Base-by-base conservation (phyloP, 92 coral and sea anemone genomes). In the Pocillopora grandis region DNA sequence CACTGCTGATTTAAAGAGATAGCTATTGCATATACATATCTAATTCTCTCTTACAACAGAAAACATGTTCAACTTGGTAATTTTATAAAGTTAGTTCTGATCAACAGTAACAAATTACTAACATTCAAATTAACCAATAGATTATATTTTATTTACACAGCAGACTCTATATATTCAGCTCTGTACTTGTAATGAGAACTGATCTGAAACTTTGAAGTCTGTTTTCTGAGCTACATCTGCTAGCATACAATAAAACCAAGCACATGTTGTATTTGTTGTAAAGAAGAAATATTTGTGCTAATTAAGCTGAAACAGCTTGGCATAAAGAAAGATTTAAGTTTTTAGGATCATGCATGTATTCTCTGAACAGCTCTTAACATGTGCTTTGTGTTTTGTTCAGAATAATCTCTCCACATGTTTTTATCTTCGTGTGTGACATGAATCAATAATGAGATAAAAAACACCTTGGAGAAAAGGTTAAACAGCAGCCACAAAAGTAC, bases 351-450 rank as follows among this genome's bases (percentile, higher is more conserved):
- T 36, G 75, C 75, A 35, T 33, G 18, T 59, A 70, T 70, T 36
- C n/a, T 20, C 37, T 66, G 70, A 66, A 23, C 37, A 66, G 70
- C n/a, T 21, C 9, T 12, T n/a, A 27, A 9, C 55, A 49, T 68
- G 63, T 42, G 75, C 55, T 16, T 42, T 17, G 20, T 35, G 42
- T 55, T 67, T 68, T 68, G 66, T 70, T 80, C 66, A 31, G 76
- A 37, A 69, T 67, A 70, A 70, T 59, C 85, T 59, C 18, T 12
- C 69, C 85, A 71, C 77, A 81, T 37, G 77, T 52, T 20, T 64
- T 35, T 33, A 59, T 56, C 65, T 21, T 80, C 18, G 62, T 58
- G 59, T 57, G n/a, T 52, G 36, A 52, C 66, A 58, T 71, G 69
- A 81, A 58, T 67, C 83, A 79, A 9, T 66, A 64, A 49, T 59